These are phyloP conservation scores for Aleiodes alternator DNA, from an alignment of 2,888 invertebrate species.

Conservation along the genomic window DNA sequence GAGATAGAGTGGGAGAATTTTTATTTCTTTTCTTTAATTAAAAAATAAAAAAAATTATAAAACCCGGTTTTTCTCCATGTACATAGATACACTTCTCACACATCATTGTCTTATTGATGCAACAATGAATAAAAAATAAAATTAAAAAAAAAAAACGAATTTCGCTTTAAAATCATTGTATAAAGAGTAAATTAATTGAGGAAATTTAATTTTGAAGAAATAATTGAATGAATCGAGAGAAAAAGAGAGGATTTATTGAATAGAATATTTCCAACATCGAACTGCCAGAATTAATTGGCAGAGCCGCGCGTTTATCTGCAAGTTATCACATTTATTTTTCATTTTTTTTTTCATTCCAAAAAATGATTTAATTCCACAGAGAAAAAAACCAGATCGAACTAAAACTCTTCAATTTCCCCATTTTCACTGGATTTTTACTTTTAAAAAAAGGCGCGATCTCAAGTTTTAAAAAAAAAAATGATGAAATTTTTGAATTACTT, in stretches of 20 bases:
- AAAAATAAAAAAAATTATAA: not conserved
- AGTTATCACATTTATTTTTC: conserved; percentile 3
- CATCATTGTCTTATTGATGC: not conserved
- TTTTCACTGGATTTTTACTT: no score
- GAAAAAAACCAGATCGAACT: no score
- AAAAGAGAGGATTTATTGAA: not conserved
- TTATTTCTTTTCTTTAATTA: conserved; percentile 13
- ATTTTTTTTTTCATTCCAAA: not conserved
- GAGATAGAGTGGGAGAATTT: conserved; percentile 63
- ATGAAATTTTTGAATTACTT: no score
- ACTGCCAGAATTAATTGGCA: conserved; percentile 19
- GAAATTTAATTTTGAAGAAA: not conserved
- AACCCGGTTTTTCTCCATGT: conserved; percentile 6
- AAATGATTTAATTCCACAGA: no score
- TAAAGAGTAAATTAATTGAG: conserved; percentile 16
- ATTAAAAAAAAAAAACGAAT: conserved; percentile 35
- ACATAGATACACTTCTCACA: conserved; percentile 17
- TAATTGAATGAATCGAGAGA: conserved; percentile 4
- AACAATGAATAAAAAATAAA: conserved; percentile 2
- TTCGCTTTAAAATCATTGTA: conserved; percentile 35
- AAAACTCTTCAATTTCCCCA: no score
- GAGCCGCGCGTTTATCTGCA: not conserved
- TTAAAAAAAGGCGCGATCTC: no score
- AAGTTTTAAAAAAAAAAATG: no score
- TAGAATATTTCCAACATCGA: conserved; percentile 8